Evolutionary conservation across 2,797 vertebrate species (phyloP).

Genomic region (Typhlichthys eigenmanni): DNA sequence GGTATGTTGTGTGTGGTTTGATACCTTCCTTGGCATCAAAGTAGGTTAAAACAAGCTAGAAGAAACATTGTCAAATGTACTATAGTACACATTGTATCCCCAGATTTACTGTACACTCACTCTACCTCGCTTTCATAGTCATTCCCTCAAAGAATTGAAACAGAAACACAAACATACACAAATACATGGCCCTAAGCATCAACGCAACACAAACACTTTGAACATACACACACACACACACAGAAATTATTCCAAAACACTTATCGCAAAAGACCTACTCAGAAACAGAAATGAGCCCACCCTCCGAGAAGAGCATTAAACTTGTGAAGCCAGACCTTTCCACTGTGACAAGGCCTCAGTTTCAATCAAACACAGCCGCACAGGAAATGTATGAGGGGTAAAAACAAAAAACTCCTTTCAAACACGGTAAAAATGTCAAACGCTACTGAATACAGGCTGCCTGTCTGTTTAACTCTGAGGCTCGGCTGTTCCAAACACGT

Average conservation of each 20-base stretch:
- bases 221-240: constrained; percentile 17
- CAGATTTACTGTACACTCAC: background rate
- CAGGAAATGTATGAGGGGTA: constrained; percentile 9
- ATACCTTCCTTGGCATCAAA: background rate
- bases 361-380: constrained; percentile 50
- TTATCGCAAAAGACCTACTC: constrained; percentile 20
- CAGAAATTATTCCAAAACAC: constrained; percentile 45
- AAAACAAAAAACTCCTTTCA: background rate
- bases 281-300: constrained; percentile 18
- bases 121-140: background rate
- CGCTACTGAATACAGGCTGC: constrained; percentile 27
- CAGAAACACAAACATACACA: constrained; percentile 7
- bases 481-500: constrained; percentile 23
- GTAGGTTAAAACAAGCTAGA: constrained; percentile 15
- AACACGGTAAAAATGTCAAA: constrained; percentile 40
- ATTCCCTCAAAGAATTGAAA: background rate
- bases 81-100: constrained; percentile 24
- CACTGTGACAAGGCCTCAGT: constrained; percentile 53
- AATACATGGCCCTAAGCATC: constrained; percentile 1
- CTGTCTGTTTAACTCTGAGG: constrained; percentile 32
- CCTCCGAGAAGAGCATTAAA: constrained; percentile 46
- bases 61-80: constrained; percentile 13
- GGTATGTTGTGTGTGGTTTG: constrained; percentile 8
- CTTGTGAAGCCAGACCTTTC: constrained; percentile 48
- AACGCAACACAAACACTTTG: background rate